A percentile compares a stretch with the other conserved stretches of the same genome.
Conservation (phyloP, 2,888 invertebrate genomes). For the Protonemura montana region DNA sequence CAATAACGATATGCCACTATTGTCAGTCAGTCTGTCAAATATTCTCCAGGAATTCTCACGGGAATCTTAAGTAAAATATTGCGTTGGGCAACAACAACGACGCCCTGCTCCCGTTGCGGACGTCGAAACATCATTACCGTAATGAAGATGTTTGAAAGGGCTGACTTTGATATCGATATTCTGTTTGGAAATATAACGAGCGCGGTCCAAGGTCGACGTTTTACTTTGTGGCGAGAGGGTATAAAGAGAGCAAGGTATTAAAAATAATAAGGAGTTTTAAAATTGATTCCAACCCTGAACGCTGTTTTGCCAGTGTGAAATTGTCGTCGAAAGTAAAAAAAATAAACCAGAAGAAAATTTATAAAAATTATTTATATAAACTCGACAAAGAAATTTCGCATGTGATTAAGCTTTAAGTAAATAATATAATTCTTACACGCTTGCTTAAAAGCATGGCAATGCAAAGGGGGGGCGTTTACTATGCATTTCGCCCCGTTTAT, state of each 20-base stretch:
- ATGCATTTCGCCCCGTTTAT: background rate
- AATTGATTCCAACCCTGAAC: background rate
- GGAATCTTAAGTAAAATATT: conserved; percentile 14
- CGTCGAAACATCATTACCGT: conserved; percentile 17
- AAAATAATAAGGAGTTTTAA: background rate
- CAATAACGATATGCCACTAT: background rate
- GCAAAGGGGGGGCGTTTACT: background rate
- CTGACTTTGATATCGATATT: background rate
- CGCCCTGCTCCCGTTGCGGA: too few species aligned
- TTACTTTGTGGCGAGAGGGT: background rate
- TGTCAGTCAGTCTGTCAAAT: background rate
- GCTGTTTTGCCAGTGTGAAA: background rate
- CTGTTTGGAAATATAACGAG: background rate
- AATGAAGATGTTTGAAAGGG: background rate
- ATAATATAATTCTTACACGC: too few species aligned
- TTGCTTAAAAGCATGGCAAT: background rate
- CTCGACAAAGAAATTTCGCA: background rate
- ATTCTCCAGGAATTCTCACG: background rate
- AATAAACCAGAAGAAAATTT: background rate
- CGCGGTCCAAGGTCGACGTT: background rate
- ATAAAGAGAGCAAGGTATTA: background rate
- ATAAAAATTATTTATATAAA: background rate
- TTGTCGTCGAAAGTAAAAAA: background rate
- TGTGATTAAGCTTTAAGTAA: too few species aligned
- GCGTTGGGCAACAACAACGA: background rate